phyloP scores from a whole-genome alignment of 1,140 invertebrate species.

The Sarcophaga bullata region DNA sequence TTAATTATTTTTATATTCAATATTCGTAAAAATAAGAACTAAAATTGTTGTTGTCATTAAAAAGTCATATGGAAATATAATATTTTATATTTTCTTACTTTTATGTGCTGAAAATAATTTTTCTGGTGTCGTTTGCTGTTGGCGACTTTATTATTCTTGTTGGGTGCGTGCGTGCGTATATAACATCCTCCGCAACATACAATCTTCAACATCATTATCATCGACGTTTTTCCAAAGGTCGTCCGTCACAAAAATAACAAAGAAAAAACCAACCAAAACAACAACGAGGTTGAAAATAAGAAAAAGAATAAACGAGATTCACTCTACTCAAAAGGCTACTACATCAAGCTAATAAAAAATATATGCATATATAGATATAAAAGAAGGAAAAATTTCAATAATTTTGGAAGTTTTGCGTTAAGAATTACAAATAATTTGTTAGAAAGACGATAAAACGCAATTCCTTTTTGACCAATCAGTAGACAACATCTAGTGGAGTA shows the following conservation, averaged over 20 bases:
- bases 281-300: constrained; percentile 27
- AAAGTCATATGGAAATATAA: neutral
- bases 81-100: constrained; percentile 7
- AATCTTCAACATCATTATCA: constrained; percentile 2
- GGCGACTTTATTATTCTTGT: neutral
- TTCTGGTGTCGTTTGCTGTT: constrained; percentile 12
- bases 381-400: constrained; percentile 12
- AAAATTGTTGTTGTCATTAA: neutral
- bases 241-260: constrained; percentile 36
- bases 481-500: neutral
- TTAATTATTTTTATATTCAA: neutral
- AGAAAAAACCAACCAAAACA: constrained; percentile 36
- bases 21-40: neutral
- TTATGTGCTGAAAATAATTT: neutral
- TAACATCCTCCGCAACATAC: constrained; percentile 18
- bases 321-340: constrained; percentile 26
- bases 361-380: neutral
- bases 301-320: constrained; percentile 24
- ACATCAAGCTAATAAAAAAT: neutral
- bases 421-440: constrained; percentile 13
- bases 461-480: neutral
- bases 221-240: constrained; percentile 30
- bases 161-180: constrained; percentile 34
- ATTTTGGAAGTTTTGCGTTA: constrained; percentile 23
- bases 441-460: neutral